These are phyloP conservation scores for Acromyrmex charruanus DNA, from an alignment of 1,140 invertebrate genomes.

Conservation along the genomic window DNA sequence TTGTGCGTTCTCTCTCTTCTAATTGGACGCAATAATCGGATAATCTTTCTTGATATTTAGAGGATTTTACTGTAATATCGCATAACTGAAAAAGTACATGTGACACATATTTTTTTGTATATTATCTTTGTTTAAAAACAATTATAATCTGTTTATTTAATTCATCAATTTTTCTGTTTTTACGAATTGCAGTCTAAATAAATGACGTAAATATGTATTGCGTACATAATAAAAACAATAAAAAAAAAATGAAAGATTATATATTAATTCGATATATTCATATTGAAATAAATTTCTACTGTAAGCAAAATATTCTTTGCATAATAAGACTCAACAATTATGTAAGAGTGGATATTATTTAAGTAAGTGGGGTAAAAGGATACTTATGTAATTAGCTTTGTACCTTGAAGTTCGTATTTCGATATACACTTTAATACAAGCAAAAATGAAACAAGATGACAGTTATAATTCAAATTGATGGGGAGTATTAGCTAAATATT, in stretches of 20 bases:
- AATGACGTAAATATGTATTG: not conserved
- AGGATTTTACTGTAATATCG: slow-evolving; percentile 1
- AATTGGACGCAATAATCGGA: slow-evolving; percentile 71
- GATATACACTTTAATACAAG: not conserved
- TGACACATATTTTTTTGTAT: not conserved
- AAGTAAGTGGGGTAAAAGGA: slow-evolving; percentile 27
- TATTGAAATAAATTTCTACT: not conserved
- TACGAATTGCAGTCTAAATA: not conserved
- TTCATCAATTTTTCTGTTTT: not conserved
- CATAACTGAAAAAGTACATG: not conserved
- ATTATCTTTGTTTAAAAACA: not conserved
- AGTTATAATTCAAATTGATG: not conserved
- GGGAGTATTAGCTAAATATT: slow-evolving; percentile 18
- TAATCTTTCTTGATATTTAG: slow-evolving; percentile 54
- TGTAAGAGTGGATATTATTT: not conserved
- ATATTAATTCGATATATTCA: not conserved
- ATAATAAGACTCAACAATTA: not conserved
- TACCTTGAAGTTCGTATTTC: slow-evolving; percentile 9
- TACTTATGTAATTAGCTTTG: slow-evolving; percentile 8
- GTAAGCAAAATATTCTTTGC: not conserved
- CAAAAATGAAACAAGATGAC: not conserved
- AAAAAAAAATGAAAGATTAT: not conserved
- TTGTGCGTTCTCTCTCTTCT: slow-evolving; percentile 62
- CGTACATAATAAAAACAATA: not conserved
- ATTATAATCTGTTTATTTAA: not conserved